phyloP scores from a whole-genome alignment of 2,797 vertebrate species.

The Ambastaia sidthimunki region DNA sequence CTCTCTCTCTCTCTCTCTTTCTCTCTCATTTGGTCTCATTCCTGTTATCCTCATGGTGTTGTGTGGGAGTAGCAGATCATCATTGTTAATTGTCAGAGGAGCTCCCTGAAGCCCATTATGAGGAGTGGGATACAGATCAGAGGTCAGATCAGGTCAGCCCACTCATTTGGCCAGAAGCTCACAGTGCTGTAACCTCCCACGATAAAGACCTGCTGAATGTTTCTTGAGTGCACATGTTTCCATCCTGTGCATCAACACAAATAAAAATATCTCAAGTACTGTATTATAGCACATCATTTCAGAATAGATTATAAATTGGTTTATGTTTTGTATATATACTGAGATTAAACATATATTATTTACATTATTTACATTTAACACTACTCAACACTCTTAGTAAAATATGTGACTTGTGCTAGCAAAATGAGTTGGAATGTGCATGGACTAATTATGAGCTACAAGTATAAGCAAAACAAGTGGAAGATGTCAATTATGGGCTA shows the following conservation, averaged over 20 bases:
- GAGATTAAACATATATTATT: neutral
- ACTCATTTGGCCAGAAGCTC: constrained; percentile 41
- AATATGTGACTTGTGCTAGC: neutral
- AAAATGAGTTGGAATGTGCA: too few relatives aligned
- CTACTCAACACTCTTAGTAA: neutral
- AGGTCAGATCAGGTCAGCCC: constrained; percentile 50
- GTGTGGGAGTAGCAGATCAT: constrained; percentile 41
- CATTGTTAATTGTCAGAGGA: constrained; percentile 43
- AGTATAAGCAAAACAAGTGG: too few relatives aligned
- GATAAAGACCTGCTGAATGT: constrained; percentile 40
- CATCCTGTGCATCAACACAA: constrained; percentile 23
- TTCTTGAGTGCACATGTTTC: constrained; percentile 38
- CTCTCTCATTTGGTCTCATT: neutral
- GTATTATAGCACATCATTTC: neutral
- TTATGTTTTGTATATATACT: neutral
- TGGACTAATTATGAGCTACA: too few relatives aligned
- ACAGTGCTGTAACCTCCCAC: constrained; percentile 23
- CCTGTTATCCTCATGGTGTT: constrained; percentile 11
- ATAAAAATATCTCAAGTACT: constrained; percentile 6
- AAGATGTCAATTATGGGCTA: too few relatives aligned
- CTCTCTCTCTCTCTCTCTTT: neutral
- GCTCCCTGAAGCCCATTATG: constrained; percentile 41
- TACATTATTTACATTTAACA: neutral
- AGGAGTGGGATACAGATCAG: constrained; percentile 50
- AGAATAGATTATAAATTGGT: neutral